Percentiles rank a stretch among this genome's conserved stretches.
These are phyloP conservation scores for Porites australiensis DNA, from an alignment of 64 coral and sea anemone species.

Conservation along the genomic window DNA sequence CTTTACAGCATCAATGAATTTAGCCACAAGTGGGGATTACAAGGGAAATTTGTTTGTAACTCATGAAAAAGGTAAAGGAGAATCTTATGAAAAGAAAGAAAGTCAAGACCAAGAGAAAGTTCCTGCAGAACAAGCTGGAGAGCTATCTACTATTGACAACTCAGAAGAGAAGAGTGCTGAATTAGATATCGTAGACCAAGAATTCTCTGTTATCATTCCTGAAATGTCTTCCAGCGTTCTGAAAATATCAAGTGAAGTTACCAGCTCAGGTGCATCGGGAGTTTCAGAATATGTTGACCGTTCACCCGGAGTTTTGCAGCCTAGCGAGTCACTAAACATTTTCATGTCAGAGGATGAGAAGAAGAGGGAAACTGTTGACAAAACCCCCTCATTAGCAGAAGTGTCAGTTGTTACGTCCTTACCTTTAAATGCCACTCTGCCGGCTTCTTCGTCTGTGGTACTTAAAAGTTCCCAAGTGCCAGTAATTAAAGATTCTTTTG, in stretches of 20 bases:
- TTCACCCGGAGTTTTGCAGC: slow-evolving; percentile 1
- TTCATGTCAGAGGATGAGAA: not conserved
- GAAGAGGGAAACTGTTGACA: not conserved
- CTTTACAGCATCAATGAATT: slow-evolving; percentile 9
- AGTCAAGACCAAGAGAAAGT: not conserved
- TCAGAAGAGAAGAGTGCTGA: not conserved
- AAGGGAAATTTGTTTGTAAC: not conserved
- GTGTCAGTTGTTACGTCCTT: slow-evolving; percentile 2
- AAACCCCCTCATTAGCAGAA: slow-evolving; percentile 11
- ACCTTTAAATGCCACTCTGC: slow-evolving; percentile 13
- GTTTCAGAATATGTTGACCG: not conserved
- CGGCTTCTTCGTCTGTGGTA: not conserved
- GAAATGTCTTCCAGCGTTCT: not conserved
- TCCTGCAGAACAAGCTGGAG: not conserved
- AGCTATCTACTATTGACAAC: not conserved
- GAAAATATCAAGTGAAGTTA: not conserved
- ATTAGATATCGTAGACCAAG: not conserved
- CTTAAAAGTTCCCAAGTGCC: slow-evolving; percentile 23
- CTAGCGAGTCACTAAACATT: not conserved
- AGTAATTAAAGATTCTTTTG: not conserved
- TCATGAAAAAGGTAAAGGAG: not conserved
- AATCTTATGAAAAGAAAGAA: slow-evolving; percentile 3
- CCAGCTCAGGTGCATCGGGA: not conserved
- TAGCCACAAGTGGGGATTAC: not conserved
- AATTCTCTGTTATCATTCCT: not conserved